phyloP scores from a whole-genome alignment of 1,140 invertebrate species.

The Pseudobourletiella spinata region DNA sequence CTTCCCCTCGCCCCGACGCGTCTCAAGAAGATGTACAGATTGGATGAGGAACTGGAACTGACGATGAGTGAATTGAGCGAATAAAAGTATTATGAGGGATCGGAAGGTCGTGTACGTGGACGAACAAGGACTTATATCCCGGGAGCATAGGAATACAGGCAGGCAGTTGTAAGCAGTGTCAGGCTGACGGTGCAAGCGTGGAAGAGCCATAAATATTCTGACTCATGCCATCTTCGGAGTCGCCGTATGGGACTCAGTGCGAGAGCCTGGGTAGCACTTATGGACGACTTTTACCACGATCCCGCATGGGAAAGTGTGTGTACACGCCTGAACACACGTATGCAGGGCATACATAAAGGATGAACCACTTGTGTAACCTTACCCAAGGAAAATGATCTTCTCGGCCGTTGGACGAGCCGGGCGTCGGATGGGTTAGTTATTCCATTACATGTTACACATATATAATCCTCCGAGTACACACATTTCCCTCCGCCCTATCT shows the following conservation, averaged over 20 bases:
- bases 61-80: background rate
- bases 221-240: background rate
- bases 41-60: background rate
- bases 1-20: background rate
- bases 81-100: background rate
- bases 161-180: background rate
- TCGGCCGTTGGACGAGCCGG: background rate
- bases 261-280: background rate
- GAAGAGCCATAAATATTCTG: slow-evolving; percentile 3
- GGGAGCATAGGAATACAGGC: background rate
- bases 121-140: too few relatives aligned
- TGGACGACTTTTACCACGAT: background rate
- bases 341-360: too few relatives aligned
- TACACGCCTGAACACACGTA: background rate
- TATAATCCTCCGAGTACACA: background rate
- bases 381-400: background rate
- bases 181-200: too few relatives aligned
- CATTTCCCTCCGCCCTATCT: background rate
- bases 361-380: background rate
- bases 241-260: too few relatives aligned
- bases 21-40: background rate
- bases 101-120: too few relatives aligned
- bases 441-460: background rate
- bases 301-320: background rate
- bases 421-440: background rate